A percentile compares a stretch with the other conserved stretches of the same genome.
Evolutionary conservation across 2,888 invertebrate genomes (phyloP).

Genomic region (Nemotelus pantherinus): DNA sequence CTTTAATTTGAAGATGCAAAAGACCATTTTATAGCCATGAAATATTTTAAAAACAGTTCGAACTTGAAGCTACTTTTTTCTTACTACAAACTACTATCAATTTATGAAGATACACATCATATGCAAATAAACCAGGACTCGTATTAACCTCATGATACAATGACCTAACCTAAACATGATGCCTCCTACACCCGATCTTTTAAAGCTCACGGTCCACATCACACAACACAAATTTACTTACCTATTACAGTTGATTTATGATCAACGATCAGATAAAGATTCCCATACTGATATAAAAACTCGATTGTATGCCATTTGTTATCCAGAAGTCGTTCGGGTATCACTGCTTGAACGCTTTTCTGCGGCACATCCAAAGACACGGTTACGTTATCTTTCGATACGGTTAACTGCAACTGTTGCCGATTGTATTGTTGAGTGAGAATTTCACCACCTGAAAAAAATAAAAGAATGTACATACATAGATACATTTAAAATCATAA

Average conservation of each 20-base stretch:
- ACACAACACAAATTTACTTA: slow-evolving; percentile 50
- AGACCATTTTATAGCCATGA: too few relatives aligned
- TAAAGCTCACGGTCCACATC: too few relatives aligned
- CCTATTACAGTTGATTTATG: slow-evolving; percentile 63
- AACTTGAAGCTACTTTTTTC: too few relatives aligned
- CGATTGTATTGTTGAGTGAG: slow-evolving; percentile 76
- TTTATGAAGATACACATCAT: too few relatives aligned
- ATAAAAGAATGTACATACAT: slow-evolving; percentile 50
- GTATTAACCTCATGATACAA: too few relatives aligned
- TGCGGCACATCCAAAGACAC: slow-evolving; percentile 70
- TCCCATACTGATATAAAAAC: slow-evolving; percentile 64
- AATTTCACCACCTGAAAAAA: slow-evolving; percentile 71
- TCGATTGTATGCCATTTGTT: slow-evolving; percentile 79
- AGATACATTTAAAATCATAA: slow-evolving; percentile 8
- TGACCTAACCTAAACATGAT: too few relatives aligned
- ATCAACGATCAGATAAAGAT: slow-evolving; percentile 63
- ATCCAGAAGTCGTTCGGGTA: slow-evolving; percentile 76
- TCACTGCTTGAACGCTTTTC: slow-evolving; percentile 70
- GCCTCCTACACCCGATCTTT: too few relatives aligned
- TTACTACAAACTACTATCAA: too few relatives aligned
- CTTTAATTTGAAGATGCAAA: too few relatives aligned
- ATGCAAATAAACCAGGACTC: too few relatives aligned
- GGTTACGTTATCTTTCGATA: slow-evolving; percentile 70
- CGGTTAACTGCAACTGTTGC: slow-evolving; percentile 71
- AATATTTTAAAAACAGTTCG: too few relatives aligned